A percentile compares a stretch with the other conserved stretches of the same genome.
Evolutionary conservation across 2,797 vertebrate genomes (phyloP).

Genomic region (Sebastes vulpes): DNA sequence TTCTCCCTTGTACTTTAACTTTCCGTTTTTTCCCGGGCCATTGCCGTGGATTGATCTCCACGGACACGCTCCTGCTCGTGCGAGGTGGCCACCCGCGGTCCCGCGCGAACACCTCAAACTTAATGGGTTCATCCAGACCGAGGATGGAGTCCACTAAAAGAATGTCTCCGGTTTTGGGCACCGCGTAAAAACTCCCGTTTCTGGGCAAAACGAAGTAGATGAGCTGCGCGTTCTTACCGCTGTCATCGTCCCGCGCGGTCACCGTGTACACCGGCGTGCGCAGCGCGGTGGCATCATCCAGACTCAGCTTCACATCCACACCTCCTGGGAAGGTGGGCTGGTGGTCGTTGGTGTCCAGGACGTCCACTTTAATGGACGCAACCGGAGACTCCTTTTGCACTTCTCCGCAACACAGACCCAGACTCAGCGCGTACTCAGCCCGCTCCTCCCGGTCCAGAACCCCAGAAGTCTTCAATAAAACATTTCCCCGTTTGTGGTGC

Average conservation of each 20-base stretch:
- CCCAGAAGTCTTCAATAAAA: constrained; percentile 86
- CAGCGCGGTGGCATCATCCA: constrained; percentile 90
- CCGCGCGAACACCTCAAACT: constrained; percentile 87
- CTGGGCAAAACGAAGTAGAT: constrained; percentile 87
- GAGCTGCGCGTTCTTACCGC: constrained; percentile 90
- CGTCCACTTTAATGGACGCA: constrained; percentile 87
- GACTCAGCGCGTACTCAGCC: constrained; percentile 82
- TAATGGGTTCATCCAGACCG: constrained; percentile 82
- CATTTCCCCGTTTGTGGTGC: constrained; percentile 87
- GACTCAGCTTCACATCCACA: constrained; percentile 77
- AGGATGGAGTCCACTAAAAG: constrained; percentile 91
- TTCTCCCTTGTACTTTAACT: constrained; percentile 40
- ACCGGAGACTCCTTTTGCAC: constrained; percentile 36
- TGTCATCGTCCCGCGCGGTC: constrained; percentile 87
- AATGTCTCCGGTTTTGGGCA: constrained; percentile 91
- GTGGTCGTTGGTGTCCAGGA: constrained; percentile 92
- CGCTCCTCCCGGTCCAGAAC: constrained; percentile 89
- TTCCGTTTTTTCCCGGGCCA: constrained; percentile 42
- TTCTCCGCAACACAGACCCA: constrained; percentile 84
- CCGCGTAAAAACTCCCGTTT: constrained; percentile 90
- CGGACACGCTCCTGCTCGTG: constrained; percentile 83
- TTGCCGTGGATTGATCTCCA: constrained; percentile 86
- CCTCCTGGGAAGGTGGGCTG: constrained; percentile 81
- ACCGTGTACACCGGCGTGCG: constrained; percentile 85
- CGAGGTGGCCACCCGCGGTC: constrained; percentile 89